Conservation (phyloP, 2,113 vertebrate species). For the Isichthys henryi region DNA sequence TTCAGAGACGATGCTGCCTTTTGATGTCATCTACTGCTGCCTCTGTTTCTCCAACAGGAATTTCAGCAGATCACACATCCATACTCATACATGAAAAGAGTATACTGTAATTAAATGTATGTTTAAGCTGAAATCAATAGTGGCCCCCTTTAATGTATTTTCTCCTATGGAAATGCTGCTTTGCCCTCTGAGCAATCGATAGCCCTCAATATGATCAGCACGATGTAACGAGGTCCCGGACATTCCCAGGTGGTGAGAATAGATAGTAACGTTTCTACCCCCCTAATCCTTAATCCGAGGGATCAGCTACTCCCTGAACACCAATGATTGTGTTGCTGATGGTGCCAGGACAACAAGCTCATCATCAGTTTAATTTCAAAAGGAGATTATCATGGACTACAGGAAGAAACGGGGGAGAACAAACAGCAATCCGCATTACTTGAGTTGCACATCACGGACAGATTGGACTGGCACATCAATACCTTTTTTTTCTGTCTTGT, state of each 20-base stretch:
- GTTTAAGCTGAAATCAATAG: background rate
- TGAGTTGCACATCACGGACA: slow-evolving; percentile 21
- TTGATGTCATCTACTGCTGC: background rate
- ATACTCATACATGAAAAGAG: background rate
- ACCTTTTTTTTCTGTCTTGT: background rate
- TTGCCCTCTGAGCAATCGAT: background rate
- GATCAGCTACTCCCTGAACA: background rate
- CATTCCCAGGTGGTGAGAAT: background rate
- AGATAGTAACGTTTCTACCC: background rate
- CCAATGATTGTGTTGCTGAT: background rate
- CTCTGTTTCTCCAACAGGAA: background rate
- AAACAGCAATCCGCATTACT: background rate
- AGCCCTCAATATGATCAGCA: background rate
- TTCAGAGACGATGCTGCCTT: background rate
- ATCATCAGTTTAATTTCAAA: background rate
- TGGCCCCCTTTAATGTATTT: background rate
- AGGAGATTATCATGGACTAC: background rate
- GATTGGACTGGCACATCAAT: background rate
- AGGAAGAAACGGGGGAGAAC: background rate
- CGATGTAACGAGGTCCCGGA: background rate
- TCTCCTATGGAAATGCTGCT: background rate
- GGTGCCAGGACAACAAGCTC: background rate
- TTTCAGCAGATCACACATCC: background rate
- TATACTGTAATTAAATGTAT: background rate
- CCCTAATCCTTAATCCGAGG: background rate